Conservation (phyloP, 1,140 invertebrate genomes). For the Sipha flava region DNA sequence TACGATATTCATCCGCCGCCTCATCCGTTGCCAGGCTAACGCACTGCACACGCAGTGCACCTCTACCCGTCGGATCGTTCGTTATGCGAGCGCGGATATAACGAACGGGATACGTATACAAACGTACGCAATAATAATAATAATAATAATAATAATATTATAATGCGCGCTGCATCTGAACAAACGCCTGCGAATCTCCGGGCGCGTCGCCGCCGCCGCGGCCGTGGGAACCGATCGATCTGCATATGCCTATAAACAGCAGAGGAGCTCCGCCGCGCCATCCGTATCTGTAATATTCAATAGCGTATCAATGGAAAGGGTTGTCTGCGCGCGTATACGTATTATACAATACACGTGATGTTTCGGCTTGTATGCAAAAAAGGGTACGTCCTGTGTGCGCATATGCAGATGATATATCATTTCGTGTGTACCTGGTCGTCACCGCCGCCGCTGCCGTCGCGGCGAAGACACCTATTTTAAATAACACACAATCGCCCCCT, state of each 20-base stretch:
- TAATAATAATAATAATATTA: no score
- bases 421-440: no score
- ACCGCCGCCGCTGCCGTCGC: no score
- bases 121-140: no score
- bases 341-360: background rate
- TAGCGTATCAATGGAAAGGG: constrained; percentile 25
- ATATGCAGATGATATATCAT: constrained; percentile 31
- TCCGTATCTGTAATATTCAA: constrained; percentile 4
- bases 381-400: constrained; percentile 11
- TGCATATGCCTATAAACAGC: background rate
- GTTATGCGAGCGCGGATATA: no score
- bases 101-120: no score
- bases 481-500: constrained; percentile 27
- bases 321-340: no score
- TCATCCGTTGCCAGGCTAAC: background rate
- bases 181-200: background rate
- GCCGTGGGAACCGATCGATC: constrained; percentile 30
- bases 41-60: background rate
- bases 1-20: background rate
- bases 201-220: background rate
- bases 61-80: no score
- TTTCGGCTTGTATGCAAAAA: constrained; percentile 17
- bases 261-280: background rate
- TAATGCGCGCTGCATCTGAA: no score
- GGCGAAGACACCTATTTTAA: constrained; percentile 30